Base-by-base conservation (phyloP, 2,113 vertebrate genomes). In the Gallinago media region DNA sequence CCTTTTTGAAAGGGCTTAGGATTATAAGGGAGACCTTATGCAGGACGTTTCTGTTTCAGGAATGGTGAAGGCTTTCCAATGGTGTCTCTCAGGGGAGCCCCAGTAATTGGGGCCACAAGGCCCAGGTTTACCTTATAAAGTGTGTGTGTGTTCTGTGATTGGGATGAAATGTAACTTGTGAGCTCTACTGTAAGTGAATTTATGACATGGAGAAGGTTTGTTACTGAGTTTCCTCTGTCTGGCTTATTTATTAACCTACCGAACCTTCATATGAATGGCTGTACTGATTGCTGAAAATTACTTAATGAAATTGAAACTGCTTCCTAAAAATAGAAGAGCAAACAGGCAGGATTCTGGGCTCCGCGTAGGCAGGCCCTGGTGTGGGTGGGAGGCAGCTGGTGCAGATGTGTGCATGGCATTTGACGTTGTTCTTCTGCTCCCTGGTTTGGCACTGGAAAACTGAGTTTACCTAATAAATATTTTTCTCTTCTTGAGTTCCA, bases 361-460 rank as follows among this genome's bases (percentile, higher is more conserved):
- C 44, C 34, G 26, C 46, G 5, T 0, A 16, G 46, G 42, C 15
- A n/a, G 74, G 23, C 65, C n/a, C 13, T 46, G 32, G 6, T 6
- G 12, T 1, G 26, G 34, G 29, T 29, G 25, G 32, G 5, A 2
- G 56, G 63, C 59, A 79, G 75, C 47, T 25, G 38, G 16, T 44
- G 55, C 1, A 2, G 15, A 44, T 8, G 2, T 5, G 10, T 36
- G 67, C 3, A 0, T 55, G 13, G 17, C 9, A 1, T 29, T 80
- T 80, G 21, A 25, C 63, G 75, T 59, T 50, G 27, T 59, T 80
- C n/a, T 49, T 32, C 0, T 2, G 19, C 23, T 32, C 42, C 9
- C 29, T 54, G 11, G 3, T 67, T 47, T 86, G 49, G 32, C 19
- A 3, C 40, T 19, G 63, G 23, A 34, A 66, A 46, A 29, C 42